phyloP scores from a whole-genome alignment of 2,888 invertebrate species.

The Platycheirus albimanus region DNA sequence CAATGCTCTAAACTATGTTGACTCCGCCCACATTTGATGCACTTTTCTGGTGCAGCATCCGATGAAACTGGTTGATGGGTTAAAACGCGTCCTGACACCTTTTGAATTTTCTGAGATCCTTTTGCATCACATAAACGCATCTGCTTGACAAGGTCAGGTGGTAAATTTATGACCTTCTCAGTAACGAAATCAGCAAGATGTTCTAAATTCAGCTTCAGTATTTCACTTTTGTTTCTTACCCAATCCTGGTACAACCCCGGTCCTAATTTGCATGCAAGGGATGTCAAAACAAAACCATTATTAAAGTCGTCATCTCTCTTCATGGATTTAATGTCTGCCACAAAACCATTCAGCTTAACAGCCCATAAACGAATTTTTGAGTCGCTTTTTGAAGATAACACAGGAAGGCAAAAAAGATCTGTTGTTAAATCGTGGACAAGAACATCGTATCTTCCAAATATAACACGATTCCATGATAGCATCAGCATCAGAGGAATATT shows the following conservation, averaged over 20 bases:
- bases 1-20: neutral
- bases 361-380: too few relatives aligned
- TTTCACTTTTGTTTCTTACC: neutral
- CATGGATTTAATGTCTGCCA: too few relatives aligned
- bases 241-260: slow-evolving; percentile 29
- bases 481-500: too few relatives aligned
- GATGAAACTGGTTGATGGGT: neutral
- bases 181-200: slow-evolving; percentile 18
- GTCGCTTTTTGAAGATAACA: too few relatives aligned
- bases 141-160: slow-evolving; percentile 10
- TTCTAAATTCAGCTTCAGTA: neutral
- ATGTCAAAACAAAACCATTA: slow-evolving; percentile 18
- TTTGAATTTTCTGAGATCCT: neutral
- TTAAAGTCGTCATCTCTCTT: too few relatives aligned
- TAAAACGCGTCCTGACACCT: neutral
- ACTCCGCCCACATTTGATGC: neutral
- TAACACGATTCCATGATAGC: too few relatives aligned
- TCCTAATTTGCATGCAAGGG: slow-evolving; percentile 2
- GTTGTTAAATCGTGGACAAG: too few relatives aligned
- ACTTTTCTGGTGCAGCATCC: neutral
- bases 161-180: slow-evolving; percentile 15
- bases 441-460: too few relatives aligned
- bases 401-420: too few relatives aligned
- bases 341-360: too few relatives aligned
- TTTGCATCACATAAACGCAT: neutral